Evolutionary conservation across 2,888 invertebrate genomes (phyloP).

Genomic region (Pachliopta kotzebuea): DNA sequence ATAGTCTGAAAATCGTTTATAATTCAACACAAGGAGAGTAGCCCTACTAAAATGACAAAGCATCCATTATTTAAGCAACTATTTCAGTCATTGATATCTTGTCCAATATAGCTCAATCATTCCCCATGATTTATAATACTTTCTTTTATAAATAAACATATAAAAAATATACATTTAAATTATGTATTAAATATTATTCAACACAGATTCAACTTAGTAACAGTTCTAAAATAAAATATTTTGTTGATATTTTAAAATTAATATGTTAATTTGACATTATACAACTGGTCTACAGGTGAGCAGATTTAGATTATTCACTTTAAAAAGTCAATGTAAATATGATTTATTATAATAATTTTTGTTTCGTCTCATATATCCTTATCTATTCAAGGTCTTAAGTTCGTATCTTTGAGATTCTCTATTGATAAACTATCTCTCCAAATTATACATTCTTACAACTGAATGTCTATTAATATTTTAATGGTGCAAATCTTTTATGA

Average conservation of each 20-base stretch:
- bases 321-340: constrained; percentile 31
- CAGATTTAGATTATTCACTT: constrained; percentile 30
- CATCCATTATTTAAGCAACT: constrained; percentile 32
- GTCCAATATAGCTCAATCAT: constrained; percentile 47
- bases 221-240: constrained; percentile 53
- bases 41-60: constrained; percentile 28
- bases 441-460: constrained; percentile 7
- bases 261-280: constrained; percentile 37
- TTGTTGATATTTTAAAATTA: constrained; percentile 40
- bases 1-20: neutral
- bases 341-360: constrained; percentile 34
- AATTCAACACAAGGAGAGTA: constrained; percentile 30
- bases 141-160: constrained; percentile 69
- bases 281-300: constrained; percentile 31
- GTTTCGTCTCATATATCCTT: constrained; percentile 36
- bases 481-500: constrained; percentile 5
- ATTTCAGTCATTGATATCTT: constrained; percentile 46
- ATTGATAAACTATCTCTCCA: constrained; percentile 33
- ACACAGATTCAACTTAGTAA: constrained; percentile 68
- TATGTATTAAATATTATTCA: constrained; percentile 69
- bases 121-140: constrained; percentile 61
- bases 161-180: constrained; percentile 74
- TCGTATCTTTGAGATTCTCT: constrained; percentile 60
- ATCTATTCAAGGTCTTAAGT: constrained; percentile 39
- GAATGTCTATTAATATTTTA: constrained; percentile 4